phyloP scores from a whole-genome alignment of 2,888 invertebrate species.

The Sphinx pinastri region DNA sequence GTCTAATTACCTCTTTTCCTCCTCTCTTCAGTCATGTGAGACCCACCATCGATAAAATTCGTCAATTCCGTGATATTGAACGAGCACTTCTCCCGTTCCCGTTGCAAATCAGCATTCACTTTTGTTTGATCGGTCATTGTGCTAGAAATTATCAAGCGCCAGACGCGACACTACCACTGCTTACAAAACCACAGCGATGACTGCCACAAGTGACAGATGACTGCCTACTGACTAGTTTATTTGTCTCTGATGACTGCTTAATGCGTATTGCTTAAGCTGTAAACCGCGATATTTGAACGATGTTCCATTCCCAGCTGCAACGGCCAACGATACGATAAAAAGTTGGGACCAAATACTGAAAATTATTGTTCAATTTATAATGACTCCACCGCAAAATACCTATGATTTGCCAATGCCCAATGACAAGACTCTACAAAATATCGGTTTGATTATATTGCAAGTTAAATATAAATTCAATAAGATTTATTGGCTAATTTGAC shows the following conservation, averaged over 20 bases:
- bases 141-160: slow-evolving; percentile 12
- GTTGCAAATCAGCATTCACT: slow-evolving; percentile 88
- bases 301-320: too few relatives aligned
- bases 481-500: too few relatives aligned
- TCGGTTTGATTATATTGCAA: too few relatives aligned
- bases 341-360: too few relatives aligned
- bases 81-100: slow-evolving; percentile 89
- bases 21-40: slow-evolving; percentile 88
- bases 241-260: not conserved
- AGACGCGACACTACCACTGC: not conserved
- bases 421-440: too few relatives aligned
- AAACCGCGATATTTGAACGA: not conserved
- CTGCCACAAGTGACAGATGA: too few relatives aligned
- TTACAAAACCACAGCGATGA: not conserved
- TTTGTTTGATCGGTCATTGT: slow-evolving; percentile 53
- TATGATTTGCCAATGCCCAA: too few relatives aligned
- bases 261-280: not conserved
- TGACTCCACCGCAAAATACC: too few relatives aligned
- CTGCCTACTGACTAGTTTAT: too few relatives aligned
- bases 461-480: too few relatives aligned
- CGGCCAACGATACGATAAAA: too few relatives aligned
- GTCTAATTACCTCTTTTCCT: slow-evolving; percentile 70
- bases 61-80: slow-evolving; percentile 90
- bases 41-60: slow-evolving; percentile 90
- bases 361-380: too few relatives aligned